These are phyloP conservation scores for Parthenolecanium corni DNA, from an alignment of 2,888 invertebrate genomes.

Conservation along the genomic window DNA sequence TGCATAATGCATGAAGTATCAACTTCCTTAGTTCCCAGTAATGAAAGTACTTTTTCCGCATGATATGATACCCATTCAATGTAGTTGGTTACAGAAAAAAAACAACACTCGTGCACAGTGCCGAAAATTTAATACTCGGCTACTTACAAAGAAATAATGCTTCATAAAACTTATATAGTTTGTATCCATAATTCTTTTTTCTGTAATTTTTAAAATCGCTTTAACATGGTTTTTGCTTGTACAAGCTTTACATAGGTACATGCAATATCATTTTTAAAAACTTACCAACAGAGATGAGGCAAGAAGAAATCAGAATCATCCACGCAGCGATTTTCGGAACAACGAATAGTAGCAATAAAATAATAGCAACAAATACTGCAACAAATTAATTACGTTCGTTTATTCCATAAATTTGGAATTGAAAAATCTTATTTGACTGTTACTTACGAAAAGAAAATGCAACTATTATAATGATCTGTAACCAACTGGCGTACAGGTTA, in stretches of 20 bases:
- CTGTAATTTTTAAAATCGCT: too few species aligned
- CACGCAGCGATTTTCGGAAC: constrained; percentile 74
- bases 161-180: too few species aligned
- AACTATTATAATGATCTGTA: constrained; percentile 66
- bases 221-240: background rate
- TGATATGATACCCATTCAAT: too few species aligned
- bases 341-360: constrained; percentile 73
- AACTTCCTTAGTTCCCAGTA: too few species aligned
- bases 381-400: background rate
- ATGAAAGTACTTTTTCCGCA: too few species aligned
- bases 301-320: constrained; percentile 72
- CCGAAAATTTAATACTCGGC: too few species aligned
- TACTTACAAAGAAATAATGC: too few species aligned
- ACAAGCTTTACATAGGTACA: background rate
- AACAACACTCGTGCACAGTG: too few species aligned
- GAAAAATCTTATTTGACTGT: background rate
- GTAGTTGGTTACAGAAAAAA: too few species aligned
- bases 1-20: too few species aligned
- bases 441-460: constrained; percentile 67
- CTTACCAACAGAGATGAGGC: constrained; percentile 58
- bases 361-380: constrained; percentile 53
- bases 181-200: too few species aligned
- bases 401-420: background rate
- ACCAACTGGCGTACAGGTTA: constrained; percentile 81
- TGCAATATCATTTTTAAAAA: constrained; percentile 8